Evolutionary conservation across 1,140 invertebrate species (phyloP), one percentile per base, ranked within the genome.

Genomic region (Eriosoma lanigerum): DNA sequence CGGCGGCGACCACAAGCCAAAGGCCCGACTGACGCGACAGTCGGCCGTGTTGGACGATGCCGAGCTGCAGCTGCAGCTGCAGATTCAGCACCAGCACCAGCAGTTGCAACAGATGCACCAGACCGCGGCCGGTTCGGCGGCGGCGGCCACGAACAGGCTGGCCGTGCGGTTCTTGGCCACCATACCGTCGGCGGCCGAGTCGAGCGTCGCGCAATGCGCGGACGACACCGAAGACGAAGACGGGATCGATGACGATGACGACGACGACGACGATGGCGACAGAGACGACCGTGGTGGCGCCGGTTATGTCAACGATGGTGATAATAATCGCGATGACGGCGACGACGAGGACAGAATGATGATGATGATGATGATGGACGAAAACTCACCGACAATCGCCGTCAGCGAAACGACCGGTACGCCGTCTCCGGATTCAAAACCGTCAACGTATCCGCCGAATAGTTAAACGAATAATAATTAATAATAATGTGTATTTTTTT

Each of bases 161-260:
- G 88, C 90, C 82, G 91, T 93, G 78, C 86, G 92, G 29, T 90
- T 92, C 82, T 86, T 93, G 62, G 90, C 91, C 66, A 94, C 93
- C 12, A 94, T 94, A 85, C 93, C 93, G 6, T 94, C 93, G 3
- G 92, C 93, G 2, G 91, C 92, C 8, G 93, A 94, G 86, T 91
- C 90, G 66, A 93, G 92, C 83, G 89, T 92, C 84, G 32, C 89
- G 91, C 82, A 38, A 8, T 38, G 32, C 86, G 90, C 9, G 84
- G 92, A 93, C 58, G 93, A 92, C 75, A 90, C 90, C 48, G 84
- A 82, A 60, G 80, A 82, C 15, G 82, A 82, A 12, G 81, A 73
- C 19, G 83, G 82, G 66, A 83, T 81, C 24, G 66, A 82, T 17
- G 83, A 84, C 50, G 78, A 82, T 2, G 81, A 73, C 19, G 83